Conservation (phyloP, 1,140 invertebrate genomes). For the Musca domestica region DNA sequence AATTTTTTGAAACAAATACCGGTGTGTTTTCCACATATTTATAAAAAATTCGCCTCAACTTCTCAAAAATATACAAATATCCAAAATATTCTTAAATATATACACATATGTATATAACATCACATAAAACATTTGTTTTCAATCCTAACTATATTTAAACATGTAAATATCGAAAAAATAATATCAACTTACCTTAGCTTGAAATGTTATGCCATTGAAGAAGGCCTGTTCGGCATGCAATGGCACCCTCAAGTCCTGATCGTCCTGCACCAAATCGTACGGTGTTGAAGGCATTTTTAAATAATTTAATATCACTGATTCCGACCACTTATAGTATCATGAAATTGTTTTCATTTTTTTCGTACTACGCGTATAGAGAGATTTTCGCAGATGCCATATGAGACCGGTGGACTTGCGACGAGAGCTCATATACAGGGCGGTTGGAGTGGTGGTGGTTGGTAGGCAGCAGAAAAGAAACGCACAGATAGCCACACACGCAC, state of each 20-base stretch:
- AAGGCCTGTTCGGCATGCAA: slow-evolving; percentile 95
- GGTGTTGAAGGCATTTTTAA: slow-evolving; percentile 80
- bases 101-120: too few species aligned
- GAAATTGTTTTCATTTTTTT: slow-evolving; percentile 54
- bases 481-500: background rate
- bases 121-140: too few species aligned
- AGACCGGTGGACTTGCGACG: slow-evolving; percentile 32
- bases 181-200: slow-evolving; percentile 82
- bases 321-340: slow-evolving; percentile 55
- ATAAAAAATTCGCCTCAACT: too few species aligned
- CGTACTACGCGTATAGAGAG: slow-evolving; percentile 51
- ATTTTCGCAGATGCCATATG: slow-evolving; percentile 51
- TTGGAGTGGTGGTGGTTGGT: background rate
- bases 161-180: too few species aligned
- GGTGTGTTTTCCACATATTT: too few species aligned
- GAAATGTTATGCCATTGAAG: slow-evolving; percentile 93
- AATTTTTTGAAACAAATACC: too few species aligned
- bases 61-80: too few species aligned
- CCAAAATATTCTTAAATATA: too few species aligned
- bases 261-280: slow-evolving; percentile 92
- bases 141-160: too few species aligned
- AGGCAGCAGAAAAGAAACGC: background rate
- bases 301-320: slow-evolving; percentile 55
- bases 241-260: slow-evolving; percentile 90
- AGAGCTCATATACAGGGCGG: slow-evolving; percentile 26